These are phyloP conservation scores for Numenius arquata DNA, from an alignment of 2,113 vertebrate species.

Conservation along the genomic window DNA sequence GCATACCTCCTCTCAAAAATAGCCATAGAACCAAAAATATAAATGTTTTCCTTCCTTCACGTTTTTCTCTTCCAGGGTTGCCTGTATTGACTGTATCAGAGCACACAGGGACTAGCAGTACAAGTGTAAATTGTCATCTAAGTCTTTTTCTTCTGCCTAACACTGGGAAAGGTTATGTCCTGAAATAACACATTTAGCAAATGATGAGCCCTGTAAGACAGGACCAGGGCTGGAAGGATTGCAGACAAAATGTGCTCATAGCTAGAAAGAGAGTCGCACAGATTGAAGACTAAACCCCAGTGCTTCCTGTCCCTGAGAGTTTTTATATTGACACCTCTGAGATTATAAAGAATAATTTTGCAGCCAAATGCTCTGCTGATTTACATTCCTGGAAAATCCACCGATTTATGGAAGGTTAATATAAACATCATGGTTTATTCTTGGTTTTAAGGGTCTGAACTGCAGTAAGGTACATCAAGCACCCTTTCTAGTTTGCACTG, in stretches of 20 bases:
- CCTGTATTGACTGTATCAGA: not conserved
- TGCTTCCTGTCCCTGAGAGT: not conserved
- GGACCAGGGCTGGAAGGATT: not conserved
- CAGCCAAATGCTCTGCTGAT: slow-evolving; percentile 2
- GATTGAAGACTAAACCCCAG: not conserved
- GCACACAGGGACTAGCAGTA: not conserved
- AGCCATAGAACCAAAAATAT: not conserved
- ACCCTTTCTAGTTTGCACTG: not conserved
- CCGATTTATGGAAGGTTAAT: not conserved
- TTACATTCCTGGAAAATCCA: not conserved
- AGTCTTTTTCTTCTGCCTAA: not conserved
- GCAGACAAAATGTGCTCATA: not conserved
- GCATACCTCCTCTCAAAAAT: not conserved
- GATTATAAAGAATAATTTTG: slow-evolving; percentile 17
- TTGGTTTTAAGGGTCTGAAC: not conserved
- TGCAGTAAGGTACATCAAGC: not conserved
- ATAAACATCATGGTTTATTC: not conserved
- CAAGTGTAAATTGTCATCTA: slow-evolving; percentile 21
- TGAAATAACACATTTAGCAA: not conserved
- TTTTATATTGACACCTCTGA: not conserved
- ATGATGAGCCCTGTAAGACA: not conserved
- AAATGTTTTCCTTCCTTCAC: not conserved
- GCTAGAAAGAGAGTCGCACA: not conserved
- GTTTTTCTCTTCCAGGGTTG: not conserved
- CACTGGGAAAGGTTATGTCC: not conserved